Base-by-base conservation (phyloP, 2,113 vertebrate genomes). In the Galeopterus variegatus region DNA sequence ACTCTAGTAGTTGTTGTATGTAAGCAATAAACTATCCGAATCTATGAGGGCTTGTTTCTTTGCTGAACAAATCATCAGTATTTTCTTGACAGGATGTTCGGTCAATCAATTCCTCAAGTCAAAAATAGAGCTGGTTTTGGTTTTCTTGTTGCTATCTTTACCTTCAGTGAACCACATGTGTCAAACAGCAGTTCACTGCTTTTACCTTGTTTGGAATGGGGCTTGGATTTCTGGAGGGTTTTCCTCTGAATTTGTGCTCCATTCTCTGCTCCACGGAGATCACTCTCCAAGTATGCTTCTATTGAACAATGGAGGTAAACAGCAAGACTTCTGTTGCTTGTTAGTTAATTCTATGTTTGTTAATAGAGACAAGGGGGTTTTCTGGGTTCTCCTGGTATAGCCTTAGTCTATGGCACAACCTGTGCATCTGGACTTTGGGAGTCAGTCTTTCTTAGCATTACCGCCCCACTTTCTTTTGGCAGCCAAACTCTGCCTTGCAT, bases 321-420 rank as follows among this genome's bases (percentile, higher is more conserved):
- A 69, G 11, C 5, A 76, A 83, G 50, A 23, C 31, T 82, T 93
- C n/a, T 86, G 8, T 41, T 65, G 48, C 58, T 58, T 56, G 14
- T 82, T 67, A 58, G 36, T 69, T 52, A 60, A 28, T 65, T 95
- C 62, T 64, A 62, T 5, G 33, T 14, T 83, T 76, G 10, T 45
- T 8, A 28, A 28, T n/a, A 58, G 24, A 17, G 36, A 82, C 4
- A 58, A 67, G 8, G 8, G 19, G 4, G 69, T 88, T 83, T 15
- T 88, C 41, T 93, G 21, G 33, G 19, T 93, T 93, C 77, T 95
- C 52, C 31, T 83, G 60, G 31, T 83, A 50, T 36, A 60, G 33
- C 21, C 10, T 75, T 54, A 69, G 33, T 83, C 26, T 36, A 82
- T 83, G 82, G 36, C 36, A 69, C 60, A 31, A 65, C n/a, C 17